Base-by-base conservation (phyloP, 23 tunicate genomes). In the Halocynthia roretzi region DNA sequence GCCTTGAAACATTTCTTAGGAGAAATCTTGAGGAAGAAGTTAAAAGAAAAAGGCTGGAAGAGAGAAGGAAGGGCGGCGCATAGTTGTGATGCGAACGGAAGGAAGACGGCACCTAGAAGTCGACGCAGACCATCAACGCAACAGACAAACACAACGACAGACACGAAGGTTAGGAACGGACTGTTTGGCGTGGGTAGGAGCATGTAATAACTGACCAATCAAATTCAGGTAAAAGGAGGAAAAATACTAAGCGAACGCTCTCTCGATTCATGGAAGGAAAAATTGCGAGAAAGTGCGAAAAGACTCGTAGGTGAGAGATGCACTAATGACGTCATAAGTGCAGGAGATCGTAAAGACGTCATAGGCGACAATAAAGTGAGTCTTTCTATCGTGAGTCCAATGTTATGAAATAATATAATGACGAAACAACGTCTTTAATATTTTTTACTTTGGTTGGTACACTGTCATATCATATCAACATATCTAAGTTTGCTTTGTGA, bases 1-100 rank as follows among this genome's bases (percentile, higher is more conserved):
- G 62, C 61, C 57, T 69, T 85, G 51, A 85, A 85, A 67, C 74
- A 85, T 53, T 73, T 85, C 10, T 17, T 85, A 8, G 73, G 81
- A 69, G 80, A 80, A 51, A 80, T 85, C 56, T 58, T 85, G 74
- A 55, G 57, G 80, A 73, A 80, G 63, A 85, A 85, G 49, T 8
- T 80, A 8, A 63, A 54, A 60, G 84, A 80, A 65, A 80, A 72
- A 62, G 54, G 54, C 19, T 65, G 19, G 64, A 40, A 54, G 49
- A 71, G 53, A 71, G 69, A 71, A 15, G 51, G 61, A 55, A 55
- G 61, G 6, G 66, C 51, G 1, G 10, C 54, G 11, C 7, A 69
- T 14, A n/a, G 54, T 54, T 10, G 73, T 22, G 53, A 58, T 18
- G 31, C 61, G 7, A 31, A 8, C 77, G 2, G 61, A 31, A 23